Evolutionary conservation across 1,140 invertebrate genomes (phyloP).

Genomic region (Metaphire vulgaris): DNA sequence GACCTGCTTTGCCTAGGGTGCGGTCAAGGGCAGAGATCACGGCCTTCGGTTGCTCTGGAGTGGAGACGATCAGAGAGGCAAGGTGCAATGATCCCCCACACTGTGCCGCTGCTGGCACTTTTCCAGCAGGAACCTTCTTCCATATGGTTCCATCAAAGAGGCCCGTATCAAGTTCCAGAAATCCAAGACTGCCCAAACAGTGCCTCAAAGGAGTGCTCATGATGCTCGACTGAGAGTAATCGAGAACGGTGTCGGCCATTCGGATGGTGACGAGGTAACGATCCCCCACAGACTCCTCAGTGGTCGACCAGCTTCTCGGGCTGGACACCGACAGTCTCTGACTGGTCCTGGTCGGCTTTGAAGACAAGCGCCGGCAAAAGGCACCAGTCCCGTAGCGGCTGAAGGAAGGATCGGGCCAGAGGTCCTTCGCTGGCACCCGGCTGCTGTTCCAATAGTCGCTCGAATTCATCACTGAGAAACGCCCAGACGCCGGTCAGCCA

Average conservation of each 20-base stretch:
- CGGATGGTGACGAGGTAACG: not conserved
- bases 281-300: not conserved
- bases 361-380: not conserved
- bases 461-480: not conserved
- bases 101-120: not conserved
- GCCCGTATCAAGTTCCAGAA: conserved; percentile 22
- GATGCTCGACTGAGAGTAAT: not conserved
- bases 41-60: conserved; percentile 18
- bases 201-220: not conserved
- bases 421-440: not conserved
- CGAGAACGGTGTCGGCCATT: not conserved
- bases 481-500: not conserved
- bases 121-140: not conserved
- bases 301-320: not conserved
- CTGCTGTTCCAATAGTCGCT: not conserved
- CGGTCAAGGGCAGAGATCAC: conserved; percentile 10
- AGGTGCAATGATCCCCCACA: conserved; percentile 12
- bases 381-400: not conserved
- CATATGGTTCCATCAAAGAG: conserved; percentile 14
- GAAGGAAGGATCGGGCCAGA: not conserved
- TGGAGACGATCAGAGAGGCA: conserved; percentile 19
- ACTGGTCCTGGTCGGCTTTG: not conserved
- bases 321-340: not conserved
- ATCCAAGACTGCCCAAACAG: conserved; percentile 14
- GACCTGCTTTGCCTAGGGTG: not conserved